These are phyloP conservation scores for Aurelia sp. DNA, from an alignment of 30 jellyfish, hydroid and myxozoan genomes.

Conservation along the genomic window DNA sequence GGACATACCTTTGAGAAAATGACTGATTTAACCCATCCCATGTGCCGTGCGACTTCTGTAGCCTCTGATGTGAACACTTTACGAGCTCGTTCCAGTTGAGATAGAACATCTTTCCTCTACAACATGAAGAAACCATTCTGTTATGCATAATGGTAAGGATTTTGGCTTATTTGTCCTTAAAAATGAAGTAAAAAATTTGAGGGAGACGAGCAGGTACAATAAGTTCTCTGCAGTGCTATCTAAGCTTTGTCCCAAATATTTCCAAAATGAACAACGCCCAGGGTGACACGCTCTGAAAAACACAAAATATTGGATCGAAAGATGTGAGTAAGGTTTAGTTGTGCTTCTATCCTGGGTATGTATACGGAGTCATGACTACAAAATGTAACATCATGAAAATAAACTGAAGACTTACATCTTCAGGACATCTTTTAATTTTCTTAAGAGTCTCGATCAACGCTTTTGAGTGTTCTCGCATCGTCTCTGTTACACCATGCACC, in stretches of 20 bases:
- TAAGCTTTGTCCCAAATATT: no score
- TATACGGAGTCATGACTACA: background rate
- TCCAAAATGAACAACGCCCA: no score
- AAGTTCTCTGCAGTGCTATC: no score
- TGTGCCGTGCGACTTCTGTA: slow-evolving; percentile 94
- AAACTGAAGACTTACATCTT: slow-evolving; percentile 70
- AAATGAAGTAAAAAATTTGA: no score
- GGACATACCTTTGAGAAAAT: slow-evolving; percentile 78
- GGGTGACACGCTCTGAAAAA: no score
- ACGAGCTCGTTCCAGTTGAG: slow-evolving; percentile 84
- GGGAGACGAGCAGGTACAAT: no score
- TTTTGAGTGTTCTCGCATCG: slow-evolving; percentile 95
- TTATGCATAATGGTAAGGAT: no score
- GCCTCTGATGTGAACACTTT: slow-evolving; percentile 92
- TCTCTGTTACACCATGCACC: slow-evolving; percentile 98
- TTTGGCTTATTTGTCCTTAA: no score
- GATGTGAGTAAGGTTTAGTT: no score
- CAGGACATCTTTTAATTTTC: slow-evolving; percentile 82
- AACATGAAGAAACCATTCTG: background rate
- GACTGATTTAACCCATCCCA: slow-evolving; percentile 98
- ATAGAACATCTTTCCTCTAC: slow-evolving; percentile 79
- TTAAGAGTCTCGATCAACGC: slow-evolving; percentile 89
- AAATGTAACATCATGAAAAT: background rate
- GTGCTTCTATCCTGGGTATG: no score
- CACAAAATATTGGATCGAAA: no score